Evolutionary conservation across 2,113 vertebrate genomes (phyloP).

Genomic region (Nothoprocta pentlandii): DNA sequence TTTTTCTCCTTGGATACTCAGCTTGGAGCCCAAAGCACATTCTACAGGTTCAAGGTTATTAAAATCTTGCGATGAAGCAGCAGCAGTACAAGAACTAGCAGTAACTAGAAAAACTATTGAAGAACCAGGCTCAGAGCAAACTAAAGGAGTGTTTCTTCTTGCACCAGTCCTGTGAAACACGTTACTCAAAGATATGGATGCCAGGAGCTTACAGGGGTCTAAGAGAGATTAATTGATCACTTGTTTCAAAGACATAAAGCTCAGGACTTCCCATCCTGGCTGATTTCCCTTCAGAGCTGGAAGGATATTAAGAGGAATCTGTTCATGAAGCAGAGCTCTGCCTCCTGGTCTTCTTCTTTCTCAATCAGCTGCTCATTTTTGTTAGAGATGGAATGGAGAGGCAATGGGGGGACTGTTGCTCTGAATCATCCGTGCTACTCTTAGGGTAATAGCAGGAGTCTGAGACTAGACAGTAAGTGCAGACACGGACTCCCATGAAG

Average conservation of each 20-base stretch:
- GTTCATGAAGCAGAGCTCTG: neutral
- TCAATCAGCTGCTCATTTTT: neutral
- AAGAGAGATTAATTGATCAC: neutral
- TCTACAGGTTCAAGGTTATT: neutral
- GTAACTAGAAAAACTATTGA: neutral
- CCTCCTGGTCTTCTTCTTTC: neutral
- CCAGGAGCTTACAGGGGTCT: neutral
- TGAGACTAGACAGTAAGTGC: accelerated
- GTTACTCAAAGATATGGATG: too few species aligned
- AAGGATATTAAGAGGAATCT: neutral
- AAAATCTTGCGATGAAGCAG: neutral
- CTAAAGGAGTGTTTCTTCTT: neutral
- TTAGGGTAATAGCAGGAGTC: accelerated
- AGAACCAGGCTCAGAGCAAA: neutral
- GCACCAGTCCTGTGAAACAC: neutral
- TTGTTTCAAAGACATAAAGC: neutral
- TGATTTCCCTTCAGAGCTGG: neutral
- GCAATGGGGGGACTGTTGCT: accelerated
- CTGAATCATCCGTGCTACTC: accelerated
- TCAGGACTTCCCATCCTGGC: neutral
- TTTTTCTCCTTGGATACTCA: neutral
- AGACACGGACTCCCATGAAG: neutral
- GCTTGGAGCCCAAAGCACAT: neutral
- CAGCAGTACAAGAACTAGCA: neutral
- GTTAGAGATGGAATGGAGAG: neutral